Evolutionary conservation across 2,113 vertebrate genomes (phyloP), one percentile per base, ranked within the genome.

Genomic region (Colossoma macropomum): DNA sequence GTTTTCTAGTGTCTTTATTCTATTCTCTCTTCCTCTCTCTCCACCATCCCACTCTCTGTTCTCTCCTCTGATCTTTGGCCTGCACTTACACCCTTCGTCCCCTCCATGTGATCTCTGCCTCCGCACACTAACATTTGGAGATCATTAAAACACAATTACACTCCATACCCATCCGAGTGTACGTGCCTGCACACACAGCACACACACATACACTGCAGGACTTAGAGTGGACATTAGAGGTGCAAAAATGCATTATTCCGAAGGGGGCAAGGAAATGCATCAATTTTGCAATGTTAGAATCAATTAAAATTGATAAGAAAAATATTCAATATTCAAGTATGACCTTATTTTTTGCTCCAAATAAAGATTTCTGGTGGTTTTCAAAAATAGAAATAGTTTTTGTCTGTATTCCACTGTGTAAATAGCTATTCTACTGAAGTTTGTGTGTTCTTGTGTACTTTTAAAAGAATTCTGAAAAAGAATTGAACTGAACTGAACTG

Each of bases 81-180:
- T 71, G 17, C 28, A 34, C n/a, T 77, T 60, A 77, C 13, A 41
- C 25, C 15, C 27, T 25, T 4, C 12, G n/a, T 65, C 60, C 68
- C 50, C 41, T 62, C 45, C 10, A 25, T 56, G 48, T 75, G 15
- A 79, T 59, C 59, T 66, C 25, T 74, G 13, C 23, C 25, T 71
- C 28, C 65, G 23, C 48, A 32, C 48, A 32, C 41, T 48, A 7
- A 66, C 50, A 80, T 80, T 25, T 72, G 56, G 56, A 48, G 16
- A 41, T 17, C 30, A 80, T 80, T 69, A 75, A 12, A 45, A 15
- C 59, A 6, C 23, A 71, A 48, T 60, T 78, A 81, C 59, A 72
- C 32, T 68, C 50, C 1, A 48, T 77, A 30, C 32, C 30, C 75
- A 23, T 28, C 34, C 25, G 28, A 41, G 62, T 41, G 6, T 16